phyloP scores from a whole-genome alignment of 2,888 invertebrate genomes.

The Lasioglossum pauxillum region DNA sequence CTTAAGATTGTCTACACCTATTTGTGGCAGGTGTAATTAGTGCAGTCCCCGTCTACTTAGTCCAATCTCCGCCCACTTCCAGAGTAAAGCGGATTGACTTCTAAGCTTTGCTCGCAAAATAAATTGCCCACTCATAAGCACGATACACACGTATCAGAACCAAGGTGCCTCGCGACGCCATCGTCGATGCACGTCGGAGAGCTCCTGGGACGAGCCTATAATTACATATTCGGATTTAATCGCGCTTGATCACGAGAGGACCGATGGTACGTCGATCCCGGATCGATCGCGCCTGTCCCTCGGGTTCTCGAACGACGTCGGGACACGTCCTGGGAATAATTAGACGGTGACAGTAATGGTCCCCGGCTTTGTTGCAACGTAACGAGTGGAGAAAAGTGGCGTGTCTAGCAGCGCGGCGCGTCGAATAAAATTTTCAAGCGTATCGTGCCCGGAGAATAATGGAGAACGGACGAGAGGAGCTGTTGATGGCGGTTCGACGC shows the following conservation, averaged over 20 bases:
- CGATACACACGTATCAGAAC: background rate
- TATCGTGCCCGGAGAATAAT: background rate
- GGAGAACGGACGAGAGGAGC: background rate
- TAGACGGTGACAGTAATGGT: constrained; percentile 16
- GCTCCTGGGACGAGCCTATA: constrained; percentile 11
- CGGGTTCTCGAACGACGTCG: constrained; percentile 24
- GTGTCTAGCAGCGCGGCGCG: no score
- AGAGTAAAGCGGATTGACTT: background rate
- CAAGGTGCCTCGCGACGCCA: background rate
- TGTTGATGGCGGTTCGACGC: constrained; percentile 13
- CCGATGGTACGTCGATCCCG: constrained; percentile 20
- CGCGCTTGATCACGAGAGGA: constrained; percentile 26
- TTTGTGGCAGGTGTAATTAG: background rate
- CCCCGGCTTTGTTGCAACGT: background rate
- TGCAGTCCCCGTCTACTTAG: background rate
- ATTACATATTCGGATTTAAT: constrained; percentile 42
- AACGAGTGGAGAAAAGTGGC: background rate
- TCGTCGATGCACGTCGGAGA: constrained; percentile 1
- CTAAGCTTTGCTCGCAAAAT: background rate
- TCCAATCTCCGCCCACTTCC: background rate
- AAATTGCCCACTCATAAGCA: background rate
- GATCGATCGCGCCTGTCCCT: constrained; percentile 14
- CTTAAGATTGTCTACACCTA: background rate
- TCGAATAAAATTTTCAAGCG: constrained; percentile 9
- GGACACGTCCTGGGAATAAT: constrained; percentile 44